Base-by-base conservation (phyloP, 2,113 vertebrate genomes). In the Thymallus thymallus region DNA sequence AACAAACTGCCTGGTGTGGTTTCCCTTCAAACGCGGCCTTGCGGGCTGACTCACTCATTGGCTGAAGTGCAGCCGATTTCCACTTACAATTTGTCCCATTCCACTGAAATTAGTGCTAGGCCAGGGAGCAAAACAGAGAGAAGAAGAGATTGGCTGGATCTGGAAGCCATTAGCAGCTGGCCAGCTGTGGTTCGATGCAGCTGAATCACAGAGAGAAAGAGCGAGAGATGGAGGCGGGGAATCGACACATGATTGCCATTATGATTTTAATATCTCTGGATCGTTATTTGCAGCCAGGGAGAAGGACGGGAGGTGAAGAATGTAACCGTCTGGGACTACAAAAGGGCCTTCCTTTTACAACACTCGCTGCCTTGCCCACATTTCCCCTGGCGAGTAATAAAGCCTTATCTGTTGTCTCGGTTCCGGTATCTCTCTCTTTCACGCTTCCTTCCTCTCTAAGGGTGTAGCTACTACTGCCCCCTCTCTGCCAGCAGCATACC, bases 161-260 rank as follows among this genome's bases (percentile, higher is more conserved):
- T 93, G 91, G 89, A 89, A 89, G 82, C 76, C 74, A 89, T 91
- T 92, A 90, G 70, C 76, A 22, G 74, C 82, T 90, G 85, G 88
- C 89, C 89, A 89, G 88, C 88, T 88, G 89, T 20, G 35, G 77
- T 66, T 67, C 81, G 67, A 81, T 85, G 85, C 65, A 85, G 83
- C 80, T 91, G 91, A 91, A 87, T 91, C 89, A 91, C 84, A 86
- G 72, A 13, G 35, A 41, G 56, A 73, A 70, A 68, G 77, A 77
- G 65, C 70, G 71, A 75, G 60, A 72, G 64, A 76, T 60, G 69
- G 71, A 75, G 71, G 68, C n/a, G 77, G 79, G 77, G 75, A 71
- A 48, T 70, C 9, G 62, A 64, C 81, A 83, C 86, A 88, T 80
- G 85, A 88, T 78, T 89, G 84, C 82, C 66, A 76, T 88, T 81